Base-by-base conservation (phyloP, 2,797 vertebrate species). In the Cuniculus paca region DNA sequence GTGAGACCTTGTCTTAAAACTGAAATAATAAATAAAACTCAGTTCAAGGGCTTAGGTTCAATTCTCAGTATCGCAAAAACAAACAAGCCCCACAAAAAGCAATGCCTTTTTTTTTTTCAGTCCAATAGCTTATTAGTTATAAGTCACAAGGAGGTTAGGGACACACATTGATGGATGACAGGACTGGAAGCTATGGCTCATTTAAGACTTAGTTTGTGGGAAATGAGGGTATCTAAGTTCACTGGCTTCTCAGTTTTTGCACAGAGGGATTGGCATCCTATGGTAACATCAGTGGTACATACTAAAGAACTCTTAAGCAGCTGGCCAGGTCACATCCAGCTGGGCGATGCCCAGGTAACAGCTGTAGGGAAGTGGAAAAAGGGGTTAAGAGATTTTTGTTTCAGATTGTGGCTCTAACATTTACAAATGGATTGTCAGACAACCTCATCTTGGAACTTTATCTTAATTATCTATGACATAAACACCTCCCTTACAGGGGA, bases 371-470 rank as follows among this genome's bases (percentile, higher is more conserved):
- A 63, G 36, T 12, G 0, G 56, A 42, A 65, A 58, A 36, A 81
- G 19, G 34, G n/a, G 8, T 72, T 92, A 13, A 31, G 50, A 92
- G 82, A 82, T 34, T 86, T 90, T 91, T 74, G 11, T 80, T 93
- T 93, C 60, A 90, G 36, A 42, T 80, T 83, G 77, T 93, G 84
- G 70, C 45, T 87, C 45, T 84, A 65, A 77, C 80, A 84, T 91
- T 90, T 65, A 91, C 58, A 95, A 65, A 91, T n/a, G 79, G 72
- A 72, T 50, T 63, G 68, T 56, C 74, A 91, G 31, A 79, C 50
- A 87, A 63, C 39, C 56, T 93, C 61, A 94, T 87, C 50, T 78
- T 85, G 36, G 90, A 82, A 34, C n/a, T 50, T 96, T 28, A 19
- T 74, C 80, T 94, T 79, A 52, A 79, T 36, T n/a, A 22, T 82